These are phyloP conservation scores for Paraplagusia blochii DNA, from an alignment of 2,113 vertebrate genomes.

Conservation along the genomic window DNA sequence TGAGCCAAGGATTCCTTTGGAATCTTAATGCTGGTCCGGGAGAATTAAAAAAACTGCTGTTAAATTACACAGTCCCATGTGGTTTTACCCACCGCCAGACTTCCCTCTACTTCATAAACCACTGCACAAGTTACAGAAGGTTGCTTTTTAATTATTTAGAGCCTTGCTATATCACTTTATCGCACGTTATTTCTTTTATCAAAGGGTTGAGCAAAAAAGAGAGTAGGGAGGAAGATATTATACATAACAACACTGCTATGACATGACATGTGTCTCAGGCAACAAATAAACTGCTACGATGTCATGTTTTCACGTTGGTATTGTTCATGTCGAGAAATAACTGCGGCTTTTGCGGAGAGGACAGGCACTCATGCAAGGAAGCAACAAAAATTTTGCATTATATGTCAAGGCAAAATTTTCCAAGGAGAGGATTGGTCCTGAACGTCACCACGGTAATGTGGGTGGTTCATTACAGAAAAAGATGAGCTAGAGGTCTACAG, in stretches of 20 bases:
- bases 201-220: constrained; percentile 26
- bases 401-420: no score
- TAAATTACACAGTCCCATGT: constrained; percentile 51
- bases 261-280: not conserved
- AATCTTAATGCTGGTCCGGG: constrained; percentile 17
- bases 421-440: no score
- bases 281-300: constrained; percentile 4
- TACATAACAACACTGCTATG: constrained; percentile 9
- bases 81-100: constrained; percentile 42
- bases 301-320: constrained; percentile 30
- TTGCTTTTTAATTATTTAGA: constrained; percentile 61
- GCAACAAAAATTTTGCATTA: constrained; percentile 7
- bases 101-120: constrained; percentile 54
- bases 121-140: constrained; percentile 58
- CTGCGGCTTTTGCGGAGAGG: constrained; percentile 17
- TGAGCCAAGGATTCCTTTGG: constrained; percentile 38
- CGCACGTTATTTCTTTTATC: constrained; percentile 39
- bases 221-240: constrained; percentile 12
- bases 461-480: no score
- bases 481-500: no score
- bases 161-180: constrained; percentile 39
- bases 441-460: no score
- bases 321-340: constrained; percentile 22
- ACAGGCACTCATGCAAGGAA: constrained; percentile 22
- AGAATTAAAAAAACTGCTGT: constrained; percentile 35